These are phyloP conservation scores for Puntigrus tetrazona DNA, from an alignment of 2,113 vertebrate species.

Conservation along the genomic window DNA sequence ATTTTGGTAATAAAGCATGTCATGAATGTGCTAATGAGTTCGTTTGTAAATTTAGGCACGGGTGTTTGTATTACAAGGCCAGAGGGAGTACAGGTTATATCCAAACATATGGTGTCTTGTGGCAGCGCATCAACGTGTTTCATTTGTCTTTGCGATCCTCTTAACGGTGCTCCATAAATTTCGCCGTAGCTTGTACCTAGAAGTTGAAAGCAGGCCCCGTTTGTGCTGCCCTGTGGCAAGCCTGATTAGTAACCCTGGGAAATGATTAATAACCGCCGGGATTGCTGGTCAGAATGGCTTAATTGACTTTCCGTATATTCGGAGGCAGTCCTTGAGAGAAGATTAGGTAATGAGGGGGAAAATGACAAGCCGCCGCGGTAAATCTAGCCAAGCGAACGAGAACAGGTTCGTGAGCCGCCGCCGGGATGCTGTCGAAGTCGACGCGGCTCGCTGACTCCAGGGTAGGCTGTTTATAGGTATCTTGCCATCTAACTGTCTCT, in stretches of 20 bases:
- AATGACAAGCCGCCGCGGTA: slow-evolving; percentile 70
- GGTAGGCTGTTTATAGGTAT: slow-evolving; percentile 25
- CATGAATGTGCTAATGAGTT: slow-evolving; percentile 16
- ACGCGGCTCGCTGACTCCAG: slow-evolving; percentile 18
- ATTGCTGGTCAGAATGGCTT: slow-evolving; percentile 73
- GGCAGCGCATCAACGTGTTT: slow-evolving; percentile 60
- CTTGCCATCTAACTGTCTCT: slow-evolving; percentile 24
- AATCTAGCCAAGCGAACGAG: slow-evolving; percentile 61
- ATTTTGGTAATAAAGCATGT: background rate
- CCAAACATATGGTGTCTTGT: slow-evolving; percentile 61
- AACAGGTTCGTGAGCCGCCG: slow-evolving; percentile 2
- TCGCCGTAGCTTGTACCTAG: slow-evolving; percentile 55
- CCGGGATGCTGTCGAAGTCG: background rate
- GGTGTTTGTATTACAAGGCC: slow-evolving; percentile 48
- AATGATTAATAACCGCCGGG: slow-evolving; percentile 76
- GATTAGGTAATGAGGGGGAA: slow-evolving; percentile 72
- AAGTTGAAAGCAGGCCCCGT: slow-evolving; percentile 39
- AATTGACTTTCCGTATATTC: slow-evolving; percentile 76
- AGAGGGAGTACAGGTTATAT: slow-evolving; percentile 62
- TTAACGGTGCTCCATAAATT: slow-evolving; percentile 65
- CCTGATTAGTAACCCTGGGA: slow-evolving; percentile 70
- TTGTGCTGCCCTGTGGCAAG: slow-evolving; percentile 45
- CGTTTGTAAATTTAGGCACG: background rate
- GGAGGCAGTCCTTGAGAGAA: slow-evolving; percentile 71
- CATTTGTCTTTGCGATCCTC: slow-evolving; percentile 58